Base-by-base conservation (phyloP, 2,888 invertebrate species). In the Antitype chi region DNA sequence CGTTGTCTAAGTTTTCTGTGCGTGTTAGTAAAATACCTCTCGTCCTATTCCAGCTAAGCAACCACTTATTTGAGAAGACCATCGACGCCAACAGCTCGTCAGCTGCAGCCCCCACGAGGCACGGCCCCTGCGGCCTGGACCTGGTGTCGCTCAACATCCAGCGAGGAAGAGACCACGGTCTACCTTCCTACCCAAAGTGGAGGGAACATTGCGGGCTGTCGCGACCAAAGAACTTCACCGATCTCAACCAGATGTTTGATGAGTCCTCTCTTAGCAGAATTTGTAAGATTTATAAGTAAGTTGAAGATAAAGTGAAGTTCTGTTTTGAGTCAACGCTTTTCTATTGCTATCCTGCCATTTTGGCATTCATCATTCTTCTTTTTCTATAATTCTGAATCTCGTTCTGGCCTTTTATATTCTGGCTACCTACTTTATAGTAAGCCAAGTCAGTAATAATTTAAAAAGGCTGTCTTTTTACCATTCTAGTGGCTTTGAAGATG, bases 61-160 rank as follows among this genome's bases (percentile, higher is more conserved):
- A 97, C 77, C 97, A 97, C 90, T 95, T 98, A 62, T 98, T 98
- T 94, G 97, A 98, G 92, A 97, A 97, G 53, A 90, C 94, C 0
- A 88, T 91, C 0, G 81, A 90, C 0, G 84, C 88, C 2, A 96
- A 95, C 71, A 79, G 52, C 87, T 70, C 82, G 8, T 85, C 90
- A 3, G 38, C 78, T 87, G 3, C 23, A 4, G 28, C 1, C 2
- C 11, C 78, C 11, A 82, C 68, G 81, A 89, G 83, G 64, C 78
- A 86, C 0, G 88, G 90, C 0, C 95, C 97, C 0, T 98, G 98
- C 87, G 99, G 99, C 0, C 95, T 99, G 76, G 99, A 99, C 96
- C 95, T 99, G 89, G 98, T 99, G 0, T 98, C 99, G 0, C 96
- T 99, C 81, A 99, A 99, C 94, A 98, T 99, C 89, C 99, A 99